phyloP scores from a whole-genome alignment of 2,113 vertebrate species.

The Coregonus clupeaformis region DNA sequence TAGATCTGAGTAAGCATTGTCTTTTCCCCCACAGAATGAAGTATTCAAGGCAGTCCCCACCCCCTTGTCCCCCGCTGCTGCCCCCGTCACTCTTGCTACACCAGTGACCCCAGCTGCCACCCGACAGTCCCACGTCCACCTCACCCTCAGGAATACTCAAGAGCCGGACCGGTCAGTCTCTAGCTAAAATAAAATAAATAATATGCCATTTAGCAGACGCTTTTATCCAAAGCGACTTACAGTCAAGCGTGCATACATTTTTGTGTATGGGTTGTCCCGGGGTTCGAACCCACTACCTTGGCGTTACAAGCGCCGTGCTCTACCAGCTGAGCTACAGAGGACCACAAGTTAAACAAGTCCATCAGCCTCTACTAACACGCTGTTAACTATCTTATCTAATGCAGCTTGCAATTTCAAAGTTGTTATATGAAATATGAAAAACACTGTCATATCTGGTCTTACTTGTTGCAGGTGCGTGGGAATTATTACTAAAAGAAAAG shows the following conservation, averaged over 20 bases:
- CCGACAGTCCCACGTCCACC: constrained; percentile 59
- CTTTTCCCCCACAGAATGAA: constrained; percentile 22
- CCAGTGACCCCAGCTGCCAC: constrained; percentile 39
- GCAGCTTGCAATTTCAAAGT: neutral
- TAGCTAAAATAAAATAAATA: too few species aligned
- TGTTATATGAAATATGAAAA: neutral
- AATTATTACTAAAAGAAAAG: too few species aligned
- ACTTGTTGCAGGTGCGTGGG: too few species aligned
- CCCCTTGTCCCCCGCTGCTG: constrained; percentile 49
- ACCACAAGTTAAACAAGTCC: too few species aligned
- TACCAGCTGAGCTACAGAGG: too few species aligned
- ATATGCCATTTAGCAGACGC: too few species aligned
- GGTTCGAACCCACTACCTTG: too few species aligned
- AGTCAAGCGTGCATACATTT: too few species aligned
- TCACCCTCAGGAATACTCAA: constrained; percentile 73
- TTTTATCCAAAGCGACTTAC: too few species aligned
- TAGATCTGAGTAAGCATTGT: neutral
- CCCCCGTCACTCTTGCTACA: constrained; percentile 29
- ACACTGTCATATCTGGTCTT: too few species aligned
- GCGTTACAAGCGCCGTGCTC: too few species aligned
- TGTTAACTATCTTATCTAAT: neutral
- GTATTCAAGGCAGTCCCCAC: constrained; percentile 45
- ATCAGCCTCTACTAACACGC: neutral
- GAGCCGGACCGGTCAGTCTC: constrained; percentile 79
- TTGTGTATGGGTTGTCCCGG: too few species aligned